Percentiles rank a stretch among this genome's conserved stretches.
Conservation (phyloP, 2,797 vertebrate genomes). For the Myiothlypis coronata region DNA sequence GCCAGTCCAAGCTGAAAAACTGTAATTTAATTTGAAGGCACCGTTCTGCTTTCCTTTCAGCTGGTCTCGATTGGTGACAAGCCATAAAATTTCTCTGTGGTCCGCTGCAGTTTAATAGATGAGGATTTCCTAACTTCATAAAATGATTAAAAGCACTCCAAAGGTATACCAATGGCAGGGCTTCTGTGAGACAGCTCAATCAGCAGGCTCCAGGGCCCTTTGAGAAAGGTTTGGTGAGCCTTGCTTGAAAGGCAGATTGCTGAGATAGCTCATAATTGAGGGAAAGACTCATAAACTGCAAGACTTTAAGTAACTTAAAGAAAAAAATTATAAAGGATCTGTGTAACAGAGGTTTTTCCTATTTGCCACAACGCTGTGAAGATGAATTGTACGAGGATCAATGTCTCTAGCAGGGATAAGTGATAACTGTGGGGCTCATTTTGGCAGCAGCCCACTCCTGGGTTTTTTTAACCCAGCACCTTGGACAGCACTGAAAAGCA, state of each 20-base stretch:
- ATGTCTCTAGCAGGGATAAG: neutral
- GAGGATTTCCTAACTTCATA: slow-evolving; percentile 44
- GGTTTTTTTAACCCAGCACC: neutral
- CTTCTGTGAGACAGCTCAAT: slow-evolving; percentile 21
- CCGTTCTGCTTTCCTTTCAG: slow-evolving; percentile 11
- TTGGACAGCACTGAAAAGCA: neutral
- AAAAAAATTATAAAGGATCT: neutral
- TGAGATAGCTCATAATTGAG: neutral
- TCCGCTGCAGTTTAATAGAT: slow-evolving; percentile 28
- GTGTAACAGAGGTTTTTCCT: neutral
- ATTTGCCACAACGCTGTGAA: neutral
- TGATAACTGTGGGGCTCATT: neutral
- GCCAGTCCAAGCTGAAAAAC: slow-evolving; percentile 48
- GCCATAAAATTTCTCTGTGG: slow-evolving; percentile 40
- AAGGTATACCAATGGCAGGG: neutral
- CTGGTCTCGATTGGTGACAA: slow-evolving; percentile 14
- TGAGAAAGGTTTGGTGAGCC: neutral
- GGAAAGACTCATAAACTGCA: neutral
- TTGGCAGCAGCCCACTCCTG: neutral
- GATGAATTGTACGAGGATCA: neutral
- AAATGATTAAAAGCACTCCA: slow-evolving; percentile 35
- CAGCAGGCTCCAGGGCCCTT: neutral
- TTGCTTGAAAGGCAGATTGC: neutral
- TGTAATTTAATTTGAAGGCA: slow-evolving; percentile 62
- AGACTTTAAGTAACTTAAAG: neutral